These are phyloP conservation scores for Carettochelys insculpta DNA, from an alignment of 2,113 vertebrate genomes.

Conservation along the genomic window DNA sequence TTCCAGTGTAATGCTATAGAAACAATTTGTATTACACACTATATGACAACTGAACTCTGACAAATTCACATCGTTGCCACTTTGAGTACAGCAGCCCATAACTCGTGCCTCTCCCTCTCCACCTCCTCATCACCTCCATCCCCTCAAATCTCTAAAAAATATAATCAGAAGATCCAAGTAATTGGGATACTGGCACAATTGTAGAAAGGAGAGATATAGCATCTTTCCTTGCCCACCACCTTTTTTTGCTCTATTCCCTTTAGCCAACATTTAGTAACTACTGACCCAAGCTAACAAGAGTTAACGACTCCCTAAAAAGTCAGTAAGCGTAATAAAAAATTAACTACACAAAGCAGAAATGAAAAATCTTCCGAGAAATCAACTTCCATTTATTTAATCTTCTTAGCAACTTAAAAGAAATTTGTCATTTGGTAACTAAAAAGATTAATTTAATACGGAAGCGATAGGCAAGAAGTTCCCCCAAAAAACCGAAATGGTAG, in stretches of 20 bases:
- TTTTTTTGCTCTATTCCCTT: not conserved
- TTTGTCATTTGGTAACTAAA: not conserved
- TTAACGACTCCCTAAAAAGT: not conserved
- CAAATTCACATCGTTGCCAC: not conserved
- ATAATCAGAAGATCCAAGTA: not conserved
- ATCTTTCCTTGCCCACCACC: not conserved
- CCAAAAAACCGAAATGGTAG: not conserved
- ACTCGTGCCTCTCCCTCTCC: not conserved
- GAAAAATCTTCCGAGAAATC: not conserved
- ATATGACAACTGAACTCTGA: slow-evolving; percentile 13
- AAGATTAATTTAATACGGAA: not conserved
- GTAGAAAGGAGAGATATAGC: not conserved
- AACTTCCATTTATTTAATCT: not conserved
- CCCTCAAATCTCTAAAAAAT: not conserved
- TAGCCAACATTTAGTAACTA: not conserved
- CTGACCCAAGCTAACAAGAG: not conserved
- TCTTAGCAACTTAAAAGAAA: not conserved
- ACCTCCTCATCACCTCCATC: not conserved
- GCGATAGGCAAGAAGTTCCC: not conserved
- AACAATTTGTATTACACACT: slow-evolving; percentile 26
- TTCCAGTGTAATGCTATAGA: not conserved
- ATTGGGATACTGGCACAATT: not conserved
- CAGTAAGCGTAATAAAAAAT: not conserved
- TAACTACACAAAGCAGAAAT: not conserved
- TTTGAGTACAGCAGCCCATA: not conserved